Conservation (phyloP, 2,888 invertebrate genomes). For the Cyrtodaria siliqua region DNA sequence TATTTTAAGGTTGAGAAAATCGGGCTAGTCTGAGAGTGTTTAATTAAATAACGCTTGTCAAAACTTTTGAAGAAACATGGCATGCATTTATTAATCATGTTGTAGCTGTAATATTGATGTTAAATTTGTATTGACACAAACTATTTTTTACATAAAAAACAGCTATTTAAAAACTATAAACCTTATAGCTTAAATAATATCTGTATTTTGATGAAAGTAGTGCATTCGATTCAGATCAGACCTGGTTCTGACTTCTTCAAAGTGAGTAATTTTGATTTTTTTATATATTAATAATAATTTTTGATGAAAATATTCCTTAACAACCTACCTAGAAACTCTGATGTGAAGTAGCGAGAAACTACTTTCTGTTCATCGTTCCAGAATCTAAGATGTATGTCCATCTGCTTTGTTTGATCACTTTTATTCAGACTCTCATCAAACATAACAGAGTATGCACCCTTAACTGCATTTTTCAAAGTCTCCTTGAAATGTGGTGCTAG, state of each 20-base stretch:
- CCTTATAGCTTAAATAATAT: background rate
- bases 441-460: conserved; percentile 11
- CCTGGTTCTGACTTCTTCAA: background rate
- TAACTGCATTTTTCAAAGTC: background rate
- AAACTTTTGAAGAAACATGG: too few relatives aligned
- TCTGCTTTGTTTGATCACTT: conserved; percentile 52
- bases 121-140: too few relatives aligned
- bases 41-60: too few relatives aligned
- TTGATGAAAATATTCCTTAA: background rate
- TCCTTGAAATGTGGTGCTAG: conserved; percentile 34
- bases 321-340: conserved; percentile 42
- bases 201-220: background rate
- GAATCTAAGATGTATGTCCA: conserved; percentile 57
- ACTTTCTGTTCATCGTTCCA: conserved; percentile 42
- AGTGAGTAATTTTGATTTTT: background rate
- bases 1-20: too few relatives aligned
- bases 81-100: too few relatives aligned
- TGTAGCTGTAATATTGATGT: too few relatives aligned
- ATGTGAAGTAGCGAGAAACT: conserved; percentile 34
- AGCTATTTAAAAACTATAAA: too few relatives aligned
- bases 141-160: too few relatives aligned
- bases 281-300: background rate
- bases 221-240: background rate
- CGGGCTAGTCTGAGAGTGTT: too few relatives aligned
- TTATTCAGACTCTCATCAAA: conserved; percentile 57